These are phyloP conservation scores for Rhogogaster chlorosoma DNA, from an alignment of 2,888 invertebrate genomes.

Conservation along the genomic window DNA sequence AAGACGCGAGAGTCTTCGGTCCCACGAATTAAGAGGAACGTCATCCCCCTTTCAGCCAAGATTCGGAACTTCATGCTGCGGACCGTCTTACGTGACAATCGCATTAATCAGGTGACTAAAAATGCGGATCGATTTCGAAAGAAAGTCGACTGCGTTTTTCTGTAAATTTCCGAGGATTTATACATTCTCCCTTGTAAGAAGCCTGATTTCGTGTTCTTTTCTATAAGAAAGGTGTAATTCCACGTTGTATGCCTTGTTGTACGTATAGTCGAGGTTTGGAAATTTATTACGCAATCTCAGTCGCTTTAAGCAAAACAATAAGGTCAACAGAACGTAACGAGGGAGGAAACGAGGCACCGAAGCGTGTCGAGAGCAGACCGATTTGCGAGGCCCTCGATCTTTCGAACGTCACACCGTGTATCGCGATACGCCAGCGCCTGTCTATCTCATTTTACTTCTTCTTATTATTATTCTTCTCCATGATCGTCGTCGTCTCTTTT, in stretches of 20 bases:
- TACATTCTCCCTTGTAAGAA: background rate
- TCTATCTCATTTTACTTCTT: conserved; percentile 19
- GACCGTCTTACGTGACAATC: background rate
- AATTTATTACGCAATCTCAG: background rate
- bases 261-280: background rate
- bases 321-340: conserved; percentile 70
- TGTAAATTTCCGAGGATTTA: background rate
- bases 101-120: too few species aligned
- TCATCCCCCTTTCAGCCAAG: background rate
- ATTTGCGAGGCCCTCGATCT: conserved; percentile 29
- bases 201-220: background rate
- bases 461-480: background rate
- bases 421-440: conserved; percentile 16
- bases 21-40: conserved; percentile 55
- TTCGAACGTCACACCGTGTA: conserved; percentile 19
- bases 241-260: background rate
- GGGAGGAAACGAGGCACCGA: conserved; percentile 68
- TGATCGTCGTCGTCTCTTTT: background rate
- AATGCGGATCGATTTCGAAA: too few species aligned
- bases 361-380: conserved; percentile 62
- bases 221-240: background rate
- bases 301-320: conserved; percentile 70
- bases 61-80: background rate
- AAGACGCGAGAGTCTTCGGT: background rate
- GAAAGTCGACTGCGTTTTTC: background rate